A percentile compares a stretch with the other conserved stretches of the same genome.
Evolutionary conservation across 1,140 invertebrate species (phyloP).

Genomic region (Samia ricini): DNA sequence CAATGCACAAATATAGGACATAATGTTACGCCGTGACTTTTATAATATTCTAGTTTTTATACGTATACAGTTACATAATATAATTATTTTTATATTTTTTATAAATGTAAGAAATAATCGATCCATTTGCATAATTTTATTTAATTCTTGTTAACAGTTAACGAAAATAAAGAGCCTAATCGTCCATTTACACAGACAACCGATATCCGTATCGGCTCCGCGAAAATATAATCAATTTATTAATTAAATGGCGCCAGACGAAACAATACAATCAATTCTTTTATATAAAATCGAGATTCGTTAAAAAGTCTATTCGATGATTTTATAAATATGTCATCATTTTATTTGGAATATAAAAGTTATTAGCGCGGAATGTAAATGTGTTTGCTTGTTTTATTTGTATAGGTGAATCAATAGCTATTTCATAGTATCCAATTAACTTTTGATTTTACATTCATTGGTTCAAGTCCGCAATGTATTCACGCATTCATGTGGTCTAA

Average conservation of each 20-base stretch:
- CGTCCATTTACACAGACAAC: background rate
- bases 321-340: background rate
- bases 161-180: slow-evolving; percentile 10
- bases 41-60: background rate
- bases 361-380: background rate
- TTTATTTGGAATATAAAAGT: slow-evolving; percentile 1
- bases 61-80: background rate
- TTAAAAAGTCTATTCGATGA: background rate
- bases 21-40: background rate
- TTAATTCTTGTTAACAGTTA: background rate
- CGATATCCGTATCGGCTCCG: slow-evolving; percentile 10
- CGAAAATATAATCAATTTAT: slow-evolving; percentile 15
- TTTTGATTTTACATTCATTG: background rate
- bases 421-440: background rate
- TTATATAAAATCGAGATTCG: background rate
- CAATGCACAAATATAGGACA: too few species aligned
- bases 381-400: background rate
- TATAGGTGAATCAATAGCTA: background rate
- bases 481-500: too few species aligned
- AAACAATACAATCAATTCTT: slow-evolving; percentile 9
- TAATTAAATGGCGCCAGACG: slow-evolving; percentile 28
- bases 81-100: background rate
- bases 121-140: background rate
- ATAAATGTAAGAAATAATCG: background rate
- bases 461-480: background rate